phyloP scores from a whole-genome alignment of 30 jellyfish, hydroid and myxozoan species.

The Aurelia aurita region DNA sequence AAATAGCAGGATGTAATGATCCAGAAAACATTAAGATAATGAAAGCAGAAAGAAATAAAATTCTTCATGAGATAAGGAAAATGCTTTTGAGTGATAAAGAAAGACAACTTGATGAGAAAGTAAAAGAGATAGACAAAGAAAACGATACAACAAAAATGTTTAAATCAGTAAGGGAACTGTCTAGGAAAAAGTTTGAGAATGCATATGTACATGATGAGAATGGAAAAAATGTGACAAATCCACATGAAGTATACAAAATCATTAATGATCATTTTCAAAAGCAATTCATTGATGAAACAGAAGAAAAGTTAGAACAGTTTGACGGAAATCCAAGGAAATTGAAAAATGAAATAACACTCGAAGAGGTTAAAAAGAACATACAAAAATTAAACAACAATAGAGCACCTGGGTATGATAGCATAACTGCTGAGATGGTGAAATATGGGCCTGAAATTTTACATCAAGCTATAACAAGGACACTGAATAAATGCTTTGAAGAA shows the following conservation, averaged over 20 bases:
- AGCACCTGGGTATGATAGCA: neutral
- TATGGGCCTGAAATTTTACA: constrained; percentile 22
- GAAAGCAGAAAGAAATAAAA: neutral
- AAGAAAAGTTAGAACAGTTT: neutral
- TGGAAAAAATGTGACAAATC: neutral
- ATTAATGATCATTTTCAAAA: constrained; percentile 16
- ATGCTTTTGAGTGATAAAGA: neutral
- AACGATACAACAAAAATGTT: constrained; percentile 5
- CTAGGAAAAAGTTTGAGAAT: neutral
- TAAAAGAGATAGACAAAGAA: neutral
- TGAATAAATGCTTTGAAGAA: constrained; percentile 4
- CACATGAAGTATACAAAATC: constrained; percentile 7
- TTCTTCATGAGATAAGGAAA: neutral
- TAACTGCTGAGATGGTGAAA: constrained; percentile 7
- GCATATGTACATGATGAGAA: constrained; percentile 8
- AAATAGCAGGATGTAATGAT: neutral
- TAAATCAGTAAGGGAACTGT: constrained; percentile 6
- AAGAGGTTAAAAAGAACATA: neutral
- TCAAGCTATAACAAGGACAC: neutral
- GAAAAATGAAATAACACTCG: neutral
- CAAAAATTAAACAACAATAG: constrained; percentile 20
- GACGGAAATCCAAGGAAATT: neutral
- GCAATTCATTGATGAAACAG: constrained; percentile 29
- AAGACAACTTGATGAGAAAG: constrained; percentile 2
- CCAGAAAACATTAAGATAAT: neutral